Conservation (phyloP, 2,888 invertebrate species). For the Iselma pallidipennis region DNA sequence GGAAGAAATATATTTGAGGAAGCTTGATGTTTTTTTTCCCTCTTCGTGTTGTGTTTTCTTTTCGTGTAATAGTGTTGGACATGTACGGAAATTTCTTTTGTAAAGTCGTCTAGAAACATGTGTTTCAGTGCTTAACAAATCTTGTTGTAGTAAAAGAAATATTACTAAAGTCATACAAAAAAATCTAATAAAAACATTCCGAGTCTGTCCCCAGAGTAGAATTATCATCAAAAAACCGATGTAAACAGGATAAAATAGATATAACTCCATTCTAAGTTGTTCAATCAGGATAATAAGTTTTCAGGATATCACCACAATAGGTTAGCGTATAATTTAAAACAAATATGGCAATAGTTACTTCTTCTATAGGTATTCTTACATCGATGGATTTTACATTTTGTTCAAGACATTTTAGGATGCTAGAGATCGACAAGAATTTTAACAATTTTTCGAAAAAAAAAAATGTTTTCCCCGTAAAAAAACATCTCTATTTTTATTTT, state of each 20-base stretch:
- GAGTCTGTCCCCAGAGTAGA: neutral
- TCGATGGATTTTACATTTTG: neutral
- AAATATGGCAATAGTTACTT: neutral
- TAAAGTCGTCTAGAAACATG: neutral
- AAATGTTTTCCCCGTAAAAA: no score
- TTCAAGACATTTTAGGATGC: neutral
- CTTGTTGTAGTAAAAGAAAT: neutral
- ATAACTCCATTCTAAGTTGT: neutral
- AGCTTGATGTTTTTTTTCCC: no score
- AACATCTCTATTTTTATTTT: neutral
- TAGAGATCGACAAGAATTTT: neutral
- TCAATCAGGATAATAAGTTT: neutral
- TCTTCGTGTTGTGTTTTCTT: no score
- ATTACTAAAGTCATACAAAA: neutral
- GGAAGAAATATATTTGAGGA: slow-evolving; percentile 36
- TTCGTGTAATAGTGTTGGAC: no score
- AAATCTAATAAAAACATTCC: neutral
- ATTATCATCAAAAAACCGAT: neutral
- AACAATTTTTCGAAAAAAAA: neutral
- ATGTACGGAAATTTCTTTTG: neutral
- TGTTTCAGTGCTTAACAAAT: neutral
- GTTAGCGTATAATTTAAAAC: neutral
- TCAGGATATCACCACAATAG: neutral
- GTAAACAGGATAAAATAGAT: neutral
- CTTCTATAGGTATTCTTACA: neutral